Evolutionary conservation across 2,888 invertebrate species (phyloP).

Genomic region (Nebria brevicollis): DNA sequence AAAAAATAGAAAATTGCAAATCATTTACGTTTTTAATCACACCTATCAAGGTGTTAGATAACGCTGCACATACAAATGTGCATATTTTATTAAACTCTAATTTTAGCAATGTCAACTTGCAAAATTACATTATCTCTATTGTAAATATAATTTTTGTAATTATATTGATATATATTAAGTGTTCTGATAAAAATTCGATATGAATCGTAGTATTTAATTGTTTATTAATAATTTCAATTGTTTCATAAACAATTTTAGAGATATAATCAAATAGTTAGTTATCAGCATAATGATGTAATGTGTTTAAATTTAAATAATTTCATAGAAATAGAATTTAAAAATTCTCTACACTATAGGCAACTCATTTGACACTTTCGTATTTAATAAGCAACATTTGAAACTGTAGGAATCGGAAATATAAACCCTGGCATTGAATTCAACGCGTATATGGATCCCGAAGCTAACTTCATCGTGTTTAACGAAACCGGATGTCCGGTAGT

Average conservation of each 20-base stretch:
- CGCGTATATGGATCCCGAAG: conserved; percentile 69
- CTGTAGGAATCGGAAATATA: conserved; percentile 55
- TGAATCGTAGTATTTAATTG: not conserved
- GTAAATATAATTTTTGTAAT: too few relatives aligned
- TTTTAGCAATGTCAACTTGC: too few relatives aligned
- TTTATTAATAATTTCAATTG: not conserved
- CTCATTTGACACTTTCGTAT: not conserved
- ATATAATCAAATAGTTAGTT: too few relatives aligned
- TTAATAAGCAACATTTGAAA: not conserved
- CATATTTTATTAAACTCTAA: too few relatives aligned
- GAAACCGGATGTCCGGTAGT: conserved; percentile 58
- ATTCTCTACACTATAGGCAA: not conserved
- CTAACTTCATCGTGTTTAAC: conserved; percentile 66
- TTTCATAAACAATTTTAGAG: not conserved
- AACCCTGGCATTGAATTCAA: conserved; percentile 68
- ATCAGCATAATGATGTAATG: too few relatives aligned
- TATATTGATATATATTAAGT: not conserved
- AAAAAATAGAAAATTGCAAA: too few relatives aligned
- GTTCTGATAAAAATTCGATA: not conserved
- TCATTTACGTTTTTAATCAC: too few relatives aligned
- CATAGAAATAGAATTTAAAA: not conserved
- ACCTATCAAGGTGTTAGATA: too few relatives aligned
- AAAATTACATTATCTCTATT: too few relatives aligned
- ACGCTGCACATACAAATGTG: too few relatives aligned
- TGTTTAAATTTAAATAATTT: not conserved